These are phyloP conservation scores for Polia nebulosa DNA, from an alignment of 2,888 invertebrate genomes.

Conservation along the genomic window DNA sequence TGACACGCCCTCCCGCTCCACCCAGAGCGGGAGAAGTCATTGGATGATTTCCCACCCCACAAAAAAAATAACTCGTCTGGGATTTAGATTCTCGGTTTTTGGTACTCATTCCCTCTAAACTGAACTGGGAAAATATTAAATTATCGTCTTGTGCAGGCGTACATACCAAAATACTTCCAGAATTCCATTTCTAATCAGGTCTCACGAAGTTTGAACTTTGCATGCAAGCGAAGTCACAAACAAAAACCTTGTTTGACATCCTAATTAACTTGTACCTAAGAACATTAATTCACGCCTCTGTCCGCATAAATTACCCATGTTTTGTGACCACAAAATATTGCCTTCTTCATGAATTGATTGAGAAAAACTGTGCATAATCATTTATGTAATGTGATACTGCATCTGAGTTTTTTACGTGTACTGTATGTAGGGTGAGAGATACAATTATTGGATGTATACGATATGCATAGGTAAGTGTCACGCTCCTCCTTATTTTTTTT, in stretches of 20 bases:
- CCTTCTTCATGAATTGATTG: constrained; percentile 38
- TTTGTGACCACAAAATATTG: constrained; percentile 25
- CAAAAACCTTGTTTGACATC: constrained; percentile 6
- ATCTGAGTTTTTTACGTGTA: constrained; percentile 26
- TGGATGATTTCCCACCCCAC: no score
- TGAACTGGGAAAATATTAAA: no score
- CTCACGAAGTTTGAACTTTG: background rate
- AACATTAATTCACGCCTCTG: constrained; percentile 31
- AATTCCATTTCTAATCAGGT: background rate
- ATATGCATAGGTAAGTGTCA: background rate
- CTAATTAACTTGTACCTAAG: constrained; percentile 7
- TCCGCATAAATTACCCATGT: constrained; percentile 26
- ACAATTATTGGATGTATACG: constrained; percentile 6
- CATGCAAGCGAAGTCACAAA: background rate
- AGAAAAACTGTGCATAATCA: constrained; percentile 46
- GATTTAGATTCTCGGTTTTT: no score
- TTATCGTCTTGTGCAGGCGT: no score
- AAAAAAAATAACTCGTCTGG: no score
- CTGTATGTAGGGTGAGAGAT: constrained; percentile 41
- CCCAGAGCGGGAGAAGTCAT: no score
- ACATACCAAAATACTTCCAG: no score
- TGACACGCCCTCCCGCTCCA: no score
- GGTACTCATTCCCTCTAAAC: no score
- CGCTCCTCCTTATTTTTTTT: constrained; percentile 4
- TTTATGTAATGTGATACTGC: constrained; percentile 57